phyloP scores from a whole-genome alignment of 1,140 invertebrate genomes.

The Pogonomyrmex barbatus region DNA sequence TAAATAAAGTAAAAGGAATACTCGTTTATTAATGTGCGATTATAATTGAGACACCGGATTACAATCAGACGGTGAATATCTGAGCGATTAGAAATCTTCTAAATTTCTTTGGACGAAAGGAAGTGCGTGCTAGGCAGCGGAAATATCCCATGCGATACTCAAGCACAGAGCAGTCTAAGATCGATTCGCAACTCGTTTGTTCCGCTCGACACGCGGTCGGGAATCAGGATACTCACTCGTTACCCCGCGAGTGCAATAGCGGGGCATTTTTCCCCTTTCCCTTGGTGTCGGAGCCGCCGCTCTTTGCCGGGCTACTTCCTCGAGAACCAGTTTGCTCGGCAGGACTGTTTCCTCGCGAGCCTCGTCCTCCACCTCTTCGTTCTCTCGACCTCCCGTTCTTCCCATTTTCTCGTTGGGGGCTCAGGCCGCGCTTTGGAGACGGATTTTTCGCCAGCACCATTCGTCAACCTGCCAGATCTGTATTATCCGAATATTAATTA shows the following conservation, averaged over 20 bases:
- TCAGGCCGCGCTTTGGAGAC: constrained; percentile 76
- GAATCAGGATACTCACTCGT: constrained; percentile 78
- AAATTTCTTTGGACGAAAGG: background rate
- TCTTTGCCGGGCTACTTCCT: constrained; percentile 78
- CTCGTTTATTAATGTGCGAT: background rate
- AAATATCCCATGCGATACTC: background rate
- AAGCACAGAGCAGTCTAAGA: background rate
- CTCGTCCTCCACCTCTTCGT: constrained; percentile 50
- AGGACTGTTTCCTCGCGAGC: constrained; percentile 77
- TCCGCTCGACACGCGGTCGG: background rate
- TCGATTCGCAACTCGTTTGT: constrained; percentile 24
- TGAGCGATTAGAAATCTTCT: background rate
- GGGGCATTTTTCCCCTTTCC: constrained; percentile 73
- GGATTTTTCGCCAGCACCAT: constrained; percentile 81
- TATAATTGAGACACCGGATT: background rate
- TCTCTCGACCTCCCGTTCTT: constrained; percentile 51
- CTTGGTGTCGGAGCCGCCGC: constrained; percentile 67
- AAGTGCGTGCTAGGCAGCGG: background rate
- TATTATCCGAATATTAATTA: background rate
- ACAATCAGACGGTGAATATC: background rate
- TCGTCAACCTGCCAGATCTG: constrained; percentile 68
- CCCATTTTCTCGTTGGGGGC: constrained; percentile 68
- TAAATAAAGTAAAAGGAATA: background rate
- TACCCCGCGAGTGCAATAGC: constrained; percentile 80
- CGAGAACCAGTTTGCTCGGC: constrained; percentile 69